These are phyloP conservation scores for Aplochiton taeniatus DNA, from an alignment of 2,797 vertebrate species.

Conservation along the genomic window DNA sequence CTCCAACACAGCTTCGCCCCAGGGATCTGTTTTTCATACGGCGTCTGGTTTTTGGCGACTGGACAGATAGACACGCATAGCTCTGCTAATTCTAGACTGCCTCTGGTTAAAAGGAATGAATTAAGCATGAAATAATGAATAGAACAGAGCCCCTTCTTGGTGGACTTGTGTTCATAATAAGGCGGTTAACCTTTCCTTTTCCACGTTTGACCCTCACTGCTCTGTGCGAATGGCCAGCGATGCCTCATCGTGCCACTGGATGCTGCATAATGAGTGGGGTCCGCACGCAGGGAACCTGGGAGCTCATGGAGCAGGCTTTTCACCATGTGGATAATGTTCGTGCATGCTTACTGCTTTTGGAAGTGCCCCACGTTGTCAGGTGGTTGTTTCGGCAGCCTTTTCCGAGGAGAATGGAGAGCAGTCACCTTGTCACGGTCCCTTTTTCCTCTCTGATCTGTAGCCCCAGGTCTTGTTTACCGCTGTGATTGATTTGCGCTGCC, in stretches of 20 bases:
- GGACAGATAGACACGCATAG: conserved; percentile 56
- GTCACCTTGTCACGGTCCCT: conserved; percentile 12
- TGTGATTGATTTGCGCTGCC: conserved; percentile 17
- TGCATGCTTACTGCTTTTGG: not conserved
- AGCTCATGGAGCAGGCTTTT: conserved; percentile 3
- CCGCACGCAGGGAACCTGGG: not conserved
- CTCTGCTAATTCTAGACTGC: conserved; percentile 53
- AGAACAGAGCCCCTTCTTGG: conserved; percentile 47
- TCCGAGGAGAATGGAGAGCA: not conserved
- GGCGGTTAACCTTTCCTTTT: conserved; percentile 27
- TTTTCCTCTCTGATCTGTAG: conserved; percentile 3
- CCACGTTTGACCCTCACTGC: conserved; percentile 28
- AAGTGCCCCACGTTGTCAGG: not conserved
- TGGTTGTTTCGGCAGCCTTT: conserved; percentile 6
- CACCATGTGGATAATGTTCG: not conserved
- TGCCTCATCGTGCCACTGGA: conserved; percentile 12
- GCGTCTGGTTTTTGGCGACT: conserved; percentile 65
- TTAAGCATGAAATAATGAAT: conserved; percentile 41
- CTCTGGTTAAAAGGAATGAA: conserved; percentile 46
- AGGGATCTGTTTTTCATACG: conserved; percentile 62
- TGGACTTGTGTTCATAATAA: conserved; percentile 21
- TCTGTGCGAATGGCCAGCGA: conserved; percentile 12
- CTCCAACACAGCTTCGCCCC: conserved; percentile 53
- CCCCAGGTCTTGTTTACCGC: conserved; percentile 1
- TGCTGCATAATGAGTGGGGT: conserved; percentile 7